Evolutionary conservation across 1,140 invertebrate genomes (phyloP).

Genomic region (Scaptomyza pallida): DNA sequence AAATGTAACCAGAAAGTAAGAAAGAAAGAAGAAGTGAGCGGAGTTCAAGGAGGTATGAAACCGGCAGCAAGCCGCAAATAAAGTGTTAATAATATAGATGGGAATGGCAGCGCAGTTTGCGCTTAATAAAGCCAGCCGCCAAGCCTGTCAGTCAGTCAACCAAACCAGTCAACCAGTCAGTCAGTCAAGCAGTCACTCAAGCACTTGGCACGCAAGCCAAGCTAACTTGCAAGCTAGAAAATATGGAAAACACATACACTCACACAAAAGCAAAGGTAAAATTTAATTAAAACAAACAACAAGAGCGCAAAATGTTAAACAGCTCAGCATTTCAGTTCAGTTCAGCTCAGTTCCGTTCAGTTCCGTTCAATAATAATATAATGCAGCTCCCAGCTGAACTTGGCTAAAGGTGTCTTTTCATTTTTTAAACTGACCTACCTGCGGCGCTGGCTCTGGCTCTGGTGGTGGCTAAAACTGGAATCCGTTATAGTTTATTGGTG

Average conservation of each 20-base stretch:
- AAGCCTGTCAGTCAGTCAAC: slow-evolving; percentile 38
- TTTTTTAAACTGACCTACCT: slow-evolving; percentile 74
- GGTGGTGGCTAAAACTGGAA: slow-evolving; percentile 75
- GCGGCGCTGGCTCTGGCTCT: slow-evolving; percentile 28
- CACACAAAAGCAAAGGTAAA: slow-evolving; percentile 77
- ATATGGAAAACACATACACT: no score
- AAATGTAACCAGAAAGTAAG: slow-evolving; percentile 5
- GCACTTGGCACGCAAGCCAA: slow-evolving; percentile 67
- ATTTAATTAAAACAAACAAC: slow-evolving; percentile 81
- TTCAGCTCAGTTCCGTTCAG: not conserved
- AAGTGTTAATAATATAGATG: slow-evolving; percentile 83
- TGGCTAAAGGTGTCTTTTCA: slow-evolving; percentile 45
- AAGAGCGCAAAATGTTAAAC: slow-evolving; percentile 80
- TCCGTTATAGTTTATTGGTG: slow-evolving; percentile 81
- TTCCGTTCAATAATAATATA: not conserved
- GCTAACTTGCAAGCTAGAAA: slow-evolving; percentile 48
- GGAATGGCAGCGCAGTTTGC: slow-evolving; percentile 75
- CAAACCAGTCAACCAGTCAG: slow-evolving; percentile 14
- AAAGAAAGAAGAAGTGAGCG: not conserved
- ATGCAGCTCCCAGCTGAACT: slow-evolving; percentile 36
- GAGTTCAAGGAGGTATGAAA: not conserved
- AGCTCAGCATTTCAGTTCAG: slow-evolving; percentile 26
- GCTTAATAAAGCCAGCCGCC: slow-evolving; percentile 76
- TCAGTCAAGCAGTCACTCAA: slow-evolving; percentile 24
- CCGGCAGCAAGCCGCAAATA: slow-evolving; percentile 57